phyloP scores from a whole-genome alignment of 2,797 vertebrate species.

The Galaxias olidus region DNA sequence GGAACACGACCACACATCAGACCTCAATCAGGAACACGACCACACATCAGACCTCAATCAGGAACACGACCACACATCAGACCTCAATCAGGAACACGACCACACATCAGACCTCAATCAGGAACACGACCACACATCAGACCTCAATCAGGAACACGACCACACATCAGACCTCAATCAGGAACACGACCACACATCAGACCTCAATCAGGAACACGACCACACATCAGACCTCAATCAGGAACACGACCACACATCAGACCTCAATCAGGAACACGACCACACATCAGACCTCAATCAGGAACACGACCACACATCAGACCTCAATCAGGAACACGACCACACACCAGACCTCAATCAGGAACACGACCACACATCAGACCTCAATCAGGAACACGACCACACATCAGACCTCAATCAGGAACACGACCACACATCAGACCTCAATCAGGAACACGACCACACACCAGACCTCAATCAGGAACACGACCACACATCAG shows the following conservation, averaged over 20 bases:
- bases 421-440: not conserved
- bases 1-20: no score
- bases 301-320: not conserved
- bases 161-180: not conserved
- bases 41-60: not conserved
- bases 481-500: not conserved
- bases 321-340: slow-evolving; percentile 1
- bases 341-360: no score
- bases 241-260: not conserved
- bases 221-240: no score
- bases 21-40: not conserved
- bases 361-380: not conserved
- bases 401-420: no score
- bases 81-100: not conserved
- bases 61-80: no score
- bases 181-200: no score
- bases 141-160: not conserved
- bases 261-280: slow-evolving; percentile 1
- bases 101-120: not conserved
- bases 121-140: no score
- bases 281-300: no score
- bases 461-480: no score
- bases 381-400: slow-evolving; percentile 1
- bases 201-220: not conserved
- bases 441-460: slow-evolving; percentile 1